Evolutionary conservation across 2,888 invertebrate species (phyloP), one percentile per base, ranked within the genome.

Genomic region (Melikaiella ostensackeni): DNA sequence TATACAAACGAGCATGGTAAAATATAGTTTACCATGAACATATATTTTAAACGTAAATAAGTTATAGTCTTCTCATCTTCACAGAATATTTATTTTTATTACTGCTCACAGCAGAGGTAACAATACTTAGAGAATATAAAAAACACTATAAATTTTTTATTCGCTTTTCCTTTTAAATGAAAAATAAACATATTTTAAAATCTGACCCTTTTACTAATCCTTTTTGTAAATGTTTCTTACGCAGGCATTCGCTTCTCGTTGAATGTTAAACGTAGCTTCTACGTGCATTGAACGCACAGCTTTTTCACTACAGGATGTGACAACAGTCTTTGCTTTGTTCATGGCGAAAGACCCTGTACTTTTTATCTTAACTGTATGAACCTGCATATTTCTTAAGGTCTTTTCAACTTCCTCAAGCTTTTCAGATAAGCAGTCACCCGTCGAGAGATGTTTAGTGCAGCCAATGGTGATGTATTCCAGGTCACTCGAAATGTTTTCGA

Each of bases 251-350:
- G 70, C 70, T 70, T 70, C 30, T 50, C 50, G 50, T 70, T 70
- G 70, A 30, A 70, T 70, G 50, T 70, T 70, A 70, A 50, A 55
- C 5, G 70, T 70, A 11, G 70, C 70, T 33, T 70, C 70, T n/a
- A 70, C 46, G 70, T 50, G 70, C 50, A 70, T 50, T n/a, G 50
- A 27, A n/a, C 70, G 50, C 7, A 70, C 70, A n/a, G 70, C 50
- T 70, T 70, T 70, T 46, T 70, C 70, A 70, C 70, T 70, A 13
- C 70, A 70, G 70, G 70, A 70, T 30, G 70, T 70, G 70, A 70
- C 70, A 70, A 70, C 70, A 70, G 70, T 55, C 70, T 70, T 70
- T 70, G 70, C 70, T 70, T 70, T 70, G 50, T 70, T 50, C 50
- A 70, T 70, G n/a, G 70, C 50, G n/a, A 33, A 50, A 50, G 50